phyloP scores from a whole-genome alignment of 2,113 vertebrate species.

The Lynx canadensis region DNA sequence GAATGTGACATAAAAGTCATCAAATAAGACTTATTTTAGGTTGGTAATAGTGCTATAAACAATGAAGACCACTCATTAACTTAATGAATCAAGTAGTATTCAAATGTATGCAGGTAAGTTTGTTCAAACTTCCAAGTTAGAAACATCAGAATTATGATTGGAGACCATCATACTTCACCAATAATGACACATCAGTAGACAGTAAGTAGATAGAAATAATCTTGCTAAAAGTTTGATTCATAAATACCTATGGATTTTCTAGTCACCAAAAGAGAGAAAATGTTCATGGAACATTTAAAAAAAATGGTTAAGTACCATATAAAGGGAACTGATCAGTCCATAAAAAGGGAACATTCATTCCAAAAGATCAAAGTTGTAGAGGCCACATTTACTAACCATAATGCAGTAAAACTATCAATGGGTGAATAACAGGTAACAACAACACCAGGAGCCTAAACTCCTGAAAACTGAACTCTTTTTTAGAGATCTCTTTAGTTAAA shows the following conservation, averaged over 20 bases:
- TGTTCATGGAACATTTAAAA: not conserved
- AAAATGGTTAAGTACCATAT: not conserved
- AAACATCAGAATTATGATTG: not conserved
- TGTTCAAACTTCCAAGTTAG: conserved; percentile 35
- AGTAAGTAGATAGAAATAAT: conserved; percentile 24
- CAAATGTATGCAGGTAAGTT: conserved; percentile 15
- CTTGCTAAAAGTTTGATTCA: not conserved
- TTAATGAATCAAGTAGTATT: conserved; percentile 40
- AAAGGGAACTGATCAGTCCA: not conserved
- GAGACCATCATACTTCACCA: not conserved
- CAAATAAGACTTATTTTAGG: conserved; percentile 12
- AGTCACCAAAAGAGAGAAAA: not conserved
- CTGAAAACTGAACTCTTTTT: not conserved
- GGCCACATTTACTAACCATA: not conserved
- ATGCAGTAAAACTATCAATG: not conserved
- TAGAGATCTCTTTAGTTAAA: not conserved
- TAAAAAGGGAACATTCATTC: not conserved
- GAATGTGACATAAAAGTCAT: not conserved
- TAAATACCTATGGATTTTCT: not conserved
- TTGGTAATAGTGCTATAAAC: not conserved
- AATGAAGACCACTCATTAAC: not conserved
- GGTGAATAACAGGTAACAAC: not conserved
- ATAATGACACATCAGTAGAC: not conserved
- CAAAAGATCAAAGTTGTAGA: not conserved
- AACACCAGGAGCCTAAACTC: not conserved